Evolutionary conservation across 2,888 invertebrate genomes (phyloP).

Genomic region (Dasysyrphus tricinctus): DNA sequence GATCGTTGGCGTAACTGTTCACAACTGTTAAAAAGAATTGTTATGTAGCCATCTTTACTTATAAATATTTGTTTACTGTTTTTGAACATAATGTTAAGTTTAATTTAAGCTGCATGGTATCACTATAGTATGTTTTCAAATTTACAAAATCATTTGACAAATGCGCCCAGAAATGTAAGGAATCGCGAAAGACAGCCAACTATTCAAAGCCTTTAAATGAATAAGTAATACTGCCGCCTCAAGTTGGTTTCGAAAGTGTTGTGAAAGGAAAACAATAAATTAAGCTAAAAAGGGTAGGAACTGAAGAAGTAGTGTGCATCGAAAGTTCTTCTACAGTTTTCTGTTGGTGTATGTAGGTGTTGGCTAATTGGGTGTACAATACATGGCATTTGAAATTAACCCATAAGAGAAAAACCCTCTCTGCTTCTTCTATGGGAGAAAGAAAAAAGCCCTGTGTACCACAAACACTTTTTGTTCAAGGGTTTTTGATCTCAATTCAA

Average conservation of each 20-base stretch:
- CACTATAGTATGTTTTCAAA: not conserved
- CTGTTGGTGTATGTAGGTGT: slow-evolving; percentile 2
- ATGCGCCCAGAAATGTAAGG: not conserved
- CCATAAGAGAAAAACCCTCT: not conserved
- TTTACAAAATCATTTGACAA: not conserved
- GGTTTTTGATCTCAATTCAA: too few relatives aligned
- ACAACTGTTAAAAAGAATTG: not conserved
- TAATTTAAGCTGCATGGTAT: not conserved
- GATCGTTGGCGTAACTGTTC: too few relatives aligned
- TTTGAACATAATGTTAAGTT: not conserved
- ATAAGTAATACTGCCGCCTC: slow-evolving; percentile 41
- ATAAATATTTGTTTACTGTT: not conserved
- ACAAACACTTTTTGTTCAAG: too few relatives aligned
- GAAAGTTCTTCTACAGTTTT: not conserved
- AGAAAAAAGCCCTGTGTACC: too few relatives aligned
- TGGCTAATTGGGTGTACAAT: not conserved
- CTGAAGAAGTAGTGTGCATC: not conserved
- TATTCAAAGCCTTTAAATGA: slow-evolving; percentile 23
- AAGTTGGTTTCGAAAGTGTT: slow-evolving; percentile 30
- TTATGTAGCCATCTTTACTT: not conserved
- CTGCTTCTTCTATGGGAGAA: not conserved
- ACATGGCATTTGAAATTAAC: not conserved
- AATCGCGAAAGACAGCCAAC: not conserved
- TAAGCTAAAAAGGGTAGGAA: not conserved
- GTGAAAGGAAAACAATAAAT: slow-evolving; percentile 22